Conservation (phyloP, 1,140 invertebrate genomes). For the Odontomachus brunneus region DNA sequence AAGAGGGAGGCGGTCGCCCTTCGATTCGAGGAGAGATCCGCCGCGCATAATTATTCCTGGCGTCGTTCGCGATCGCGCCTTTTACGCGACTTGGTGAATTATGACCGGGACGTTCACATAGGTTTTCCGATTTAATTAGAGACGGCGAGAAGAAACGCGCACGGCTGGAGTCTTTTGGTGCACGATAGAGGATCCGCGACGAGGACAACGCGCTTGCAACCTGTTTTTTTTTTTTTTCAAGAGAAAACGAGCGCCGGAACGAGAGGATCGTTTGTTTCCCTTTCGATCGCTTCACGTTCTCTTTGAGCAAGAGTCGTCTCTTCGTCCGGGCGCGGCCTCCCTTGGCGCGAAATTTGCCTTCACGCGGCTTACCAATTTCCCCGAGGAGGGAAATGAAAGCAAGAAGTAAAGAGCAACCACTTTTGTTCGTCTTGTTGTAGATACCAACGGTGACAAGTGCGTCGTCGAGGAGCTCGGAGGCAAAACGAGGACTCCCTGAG, state of each 20-base stretch:
- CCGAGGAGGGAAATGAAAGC: no score
- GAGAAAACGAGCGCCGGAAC: conserved; percentile 26
- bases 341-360: neutral
- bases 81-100: conserved; percentile 27
- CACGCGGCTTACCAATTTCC: neutral
- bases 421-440: no score
- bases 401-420: no score
- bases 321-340: neutral
- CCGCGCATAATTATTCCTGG: conserved; percentile 41
- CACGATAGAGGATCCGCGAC: conserved; percentile 24
- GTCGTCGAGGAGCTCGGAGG: no score
- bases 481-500: no score
- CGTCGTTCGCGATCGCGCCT: neutral
- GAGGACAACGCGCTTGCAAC: conserved; percentile 33
- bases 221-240: conserved; percentile 58
- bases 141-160: conserved; percentile 36
- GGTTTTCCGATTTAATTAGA: conserved; percentile 50
- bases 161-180: neutral
- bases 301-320: neutral
- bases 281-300: conserved; percentile 13
- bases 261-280: conserved; percentile 57
- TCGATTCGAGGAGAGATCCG: no score
- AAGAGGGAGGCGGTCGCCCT: neutral
- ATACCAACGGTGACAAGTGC: no score
- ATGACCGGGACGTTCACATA: conserved; percentile 3